Percentiles rank a stretch among this genome's conserved stretches.
Evolutionary conservation across 2,113 vertebrate genomes (phyloP).

Genomic region (Pseudorasbora parva): DNA sequence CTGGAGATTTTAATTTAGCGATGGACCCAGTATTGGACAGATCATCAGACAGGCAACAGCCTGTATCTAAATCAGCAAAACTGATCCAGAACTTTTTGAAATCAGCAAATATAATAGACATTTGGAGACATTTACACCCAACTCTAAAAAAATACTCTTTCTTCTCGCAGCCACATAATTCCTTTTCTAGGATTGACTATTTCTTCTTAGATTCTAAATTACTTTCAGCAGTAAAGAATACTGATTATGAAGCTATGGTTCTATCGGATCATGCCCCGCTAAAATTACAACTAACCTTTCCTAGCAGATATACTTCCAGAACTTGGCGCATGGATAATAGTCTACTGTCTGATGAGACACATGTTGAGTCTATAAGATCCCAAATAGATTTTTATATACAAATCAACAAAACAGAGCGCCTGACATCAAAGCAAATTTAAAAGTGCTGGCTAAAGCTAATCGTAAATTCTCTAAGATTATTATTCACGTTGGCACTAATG

Average conservation of each 20-base stretch:
- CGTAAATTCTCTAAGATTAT: too few species aligned
- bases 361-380: background rate
- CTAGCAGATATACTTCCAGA: background rate
- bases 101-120: background rate
- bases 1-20: background rate
- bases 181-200: background rate
- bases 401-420: too few species aligned
- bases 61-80: too few species aligned
- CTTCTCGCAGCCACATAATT: background rate
- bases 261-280: background rate
- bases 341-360: background rate
- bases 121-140: conserved; percentile 2
- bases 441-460: too few species aligned
- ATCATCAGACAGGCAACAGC: background rate
- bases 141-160: background rate
- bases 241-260: background rate
- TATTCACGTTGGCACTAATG: too few species aligned
- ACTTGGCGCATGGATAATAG: conserved; percentile 5
- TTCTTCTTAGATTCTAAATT: conserved; percentile 9
- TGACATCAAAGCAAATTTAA: too few species aligned
- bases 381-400: conserved; percentile 25
- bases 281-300: background rate
- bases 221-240: background rate
- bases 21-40: background rate
- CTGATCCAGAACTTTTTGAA: conserved; percentile 3